Conservation (phyloP, 2,888 invertebrate species). For the Zygaena filipendulae region DNA sequence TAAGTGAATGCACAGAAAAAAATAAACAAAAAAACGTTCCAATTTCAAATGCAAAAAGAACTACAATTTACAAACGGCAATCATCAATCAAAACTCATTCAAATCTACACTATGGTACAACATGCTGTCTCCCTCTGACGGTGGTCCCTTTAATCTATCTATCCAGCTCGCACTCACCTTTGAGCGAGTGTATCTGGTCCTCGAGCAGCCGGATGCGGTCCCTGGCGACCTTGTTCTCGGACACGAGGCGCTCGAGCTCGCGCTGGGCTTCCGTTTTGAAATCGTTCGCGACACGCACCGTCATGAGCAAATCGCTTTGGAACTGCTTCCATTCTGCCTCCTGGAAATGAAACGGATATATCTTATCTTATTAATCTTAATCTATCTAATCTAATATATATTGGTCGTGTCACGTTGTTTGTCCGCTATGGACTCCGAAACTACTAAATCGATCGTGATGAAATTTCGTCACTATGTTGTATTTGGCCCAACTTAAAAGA, state of each 20-base stretch:
- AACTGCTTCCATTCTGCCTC: slow-evolving; percentile 94
- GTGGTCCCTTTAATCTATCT: too few relatives aligned
- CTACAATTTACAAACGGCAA: too few relatives aligned
- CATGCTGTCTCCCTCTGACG: not conserved
- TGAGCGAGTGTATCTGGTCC: slow-evolving; percentile 83
- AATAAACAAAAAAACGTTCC: too few relatives aligned
- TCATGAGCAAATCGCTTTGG: slow-evolving; percentile 91
- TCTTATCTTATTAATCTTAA: not conserved
- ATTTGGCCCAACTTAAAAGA: too few relatives aligned
- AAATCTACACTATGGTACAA: not conserved
- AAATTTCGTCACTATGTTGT: too few relatives aligned
- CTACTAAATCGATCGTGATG: too few relatives aligned
- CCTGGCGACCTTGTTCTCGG: slow-evolving; percentile 83
- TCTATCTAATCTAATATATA: too few relatives aligned
- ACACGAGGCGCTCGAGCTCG: slow-evolving; percentile 81
- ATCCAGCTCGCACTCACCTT: slow-evolving; percentile 59
- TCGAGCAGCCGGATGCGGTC: slow-evolving; percentile 82
- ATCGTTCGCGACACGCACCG: slow-evolving; percentile 95
- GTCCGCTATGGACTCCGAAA: too few relatives aligned
- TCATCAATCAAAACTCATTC: not conserved
- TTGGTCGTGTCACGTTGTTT: too few relatives aligned
- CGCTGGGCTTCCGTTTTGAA: slow-evolving; percentile 95
- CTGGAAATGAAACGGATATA: slow-evolving; percentile 50
- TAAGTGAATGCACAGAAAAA: too few relatives aligned
- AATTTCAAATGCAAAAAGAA: too few relatives aligned